Conservation (phyloP, 2,888 invertebrate species). For the Hemithea aestivaria region DNA sequence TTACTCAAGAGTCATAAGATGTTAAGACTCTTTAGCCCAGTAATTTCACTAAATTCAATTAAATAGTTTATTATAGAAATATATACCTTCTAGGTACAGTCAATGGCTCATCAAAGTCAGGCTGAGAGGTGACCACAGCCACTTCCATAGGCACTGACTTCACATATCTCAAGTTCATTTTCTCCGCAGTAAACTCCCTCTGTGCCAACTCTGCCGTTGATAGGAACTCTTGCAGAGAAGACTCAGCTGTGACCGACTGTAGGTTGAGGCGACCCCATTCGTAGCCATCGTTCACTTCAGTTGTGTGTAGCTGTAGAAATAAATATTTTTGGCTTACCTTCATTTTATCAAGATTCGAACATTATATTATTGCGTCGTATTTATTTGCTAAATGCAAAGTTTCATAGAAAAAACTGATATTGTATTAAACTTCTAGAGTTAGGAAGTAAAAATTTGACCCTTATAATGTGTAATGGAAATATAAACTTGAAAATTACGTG, state of each 20-base stretch:
- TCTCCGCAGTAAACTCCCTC: constrained; percentile 95
- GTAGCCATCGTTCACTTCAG: constrained; percentile 93
- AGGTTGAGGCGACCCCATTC: constrained; percentile 95
- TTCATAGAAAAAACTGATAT: no score
- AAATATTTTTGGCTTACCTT: background rate
- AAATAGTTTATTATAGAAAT: no score
- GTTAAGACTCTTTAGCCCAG: no score
- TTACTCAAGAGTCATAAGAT: no score
- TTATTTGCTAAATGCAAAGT: no score
- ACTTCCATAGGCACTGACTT: constrained; percentile 61
- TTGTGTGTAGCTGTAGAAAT: constrained; percentile 85
- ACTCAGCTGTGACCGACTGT: constrained; percentile 96
- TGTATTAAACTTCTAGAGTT: no score
- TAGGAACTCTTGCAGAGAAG: constrained; percentile 97
- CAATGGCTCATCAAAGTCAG: constrained; percentile 67
- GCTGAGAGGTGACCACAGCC: constrained; percentile 59
- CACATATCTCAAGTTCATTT: constrained; percentile 85
- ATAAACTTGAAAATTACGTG: no score
- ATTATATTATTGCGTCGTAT: no score
- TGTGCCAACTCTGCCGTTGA: constrained; percentile 96
- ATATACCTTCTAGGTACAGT: constrained; percentile 86
- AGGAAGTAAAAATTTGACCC: no score
- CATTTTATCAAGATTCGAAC: no score
- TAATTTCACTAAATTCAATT: no score
- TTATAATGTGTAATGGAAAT: no score